phyloP scores from a whole-genome alignment of 2,113 vertebrate genomes.

The Cavia porcellus region DNA sequence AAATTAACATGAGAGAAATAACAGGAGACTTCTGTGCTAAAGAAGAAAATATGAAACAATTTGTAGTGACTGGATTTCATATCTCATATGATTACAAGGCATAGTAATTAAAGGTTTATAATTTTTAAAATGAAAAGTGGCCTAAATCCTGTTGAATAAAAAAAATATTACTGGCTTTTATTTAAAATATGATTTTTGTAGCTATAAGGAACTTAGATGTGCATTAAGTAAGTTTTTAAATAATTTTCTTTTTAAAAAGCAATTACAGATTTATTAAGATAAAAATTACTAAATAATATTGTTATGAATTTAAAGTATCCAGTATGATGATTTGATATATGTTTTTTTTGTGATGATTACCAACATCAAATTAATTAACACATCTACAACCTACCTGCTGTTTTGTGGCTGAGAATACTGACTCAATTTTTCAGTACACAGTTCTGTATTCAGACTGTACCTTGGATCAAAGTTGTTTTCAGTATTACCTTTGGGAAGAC shows the following conservation, averaged over 20 bases:
- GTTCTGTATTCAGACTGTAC: no score
- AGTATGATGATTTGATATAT: not conserved
- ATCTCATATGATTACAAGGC: slow-evolving; percentile 13
- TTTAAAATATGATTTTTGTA: not conserved
- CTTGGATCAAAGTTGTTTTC: not conserved
- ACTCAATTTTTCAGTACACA: not conserved
- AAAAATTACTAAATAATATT: not conserved
- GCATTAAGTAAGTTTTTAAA: not conserved
- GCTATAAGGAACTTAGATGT: not conserved
- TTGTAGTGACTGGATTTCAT: not conserved
- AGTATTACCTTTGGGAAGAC: not conserved
- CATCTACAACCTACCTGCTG: not conserved
- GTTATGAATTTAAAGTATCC: not conserved
- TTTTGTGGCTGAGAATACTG: not conserved
- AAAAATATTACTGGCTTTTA: not conserved
- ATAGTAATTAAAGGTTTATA: not conserved
- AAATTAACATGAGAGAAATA: not conserved
- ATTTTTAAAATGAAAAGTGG: not conserved
- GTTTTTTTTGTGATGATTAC: not conserved
- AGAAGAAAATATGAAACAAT: not conserved
- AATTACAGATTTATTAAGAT: not conserved
- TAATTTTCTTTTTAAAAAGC: not conserved
- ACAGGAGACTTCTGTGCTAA: not conserved
- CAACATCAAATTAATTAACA: not conserved
- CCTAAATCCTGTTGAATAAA: not conserved